phyloP scores from a whole-genome alignment of 2,888 invertebrate genomes.

The Parasteatoda lunata region DNA sequence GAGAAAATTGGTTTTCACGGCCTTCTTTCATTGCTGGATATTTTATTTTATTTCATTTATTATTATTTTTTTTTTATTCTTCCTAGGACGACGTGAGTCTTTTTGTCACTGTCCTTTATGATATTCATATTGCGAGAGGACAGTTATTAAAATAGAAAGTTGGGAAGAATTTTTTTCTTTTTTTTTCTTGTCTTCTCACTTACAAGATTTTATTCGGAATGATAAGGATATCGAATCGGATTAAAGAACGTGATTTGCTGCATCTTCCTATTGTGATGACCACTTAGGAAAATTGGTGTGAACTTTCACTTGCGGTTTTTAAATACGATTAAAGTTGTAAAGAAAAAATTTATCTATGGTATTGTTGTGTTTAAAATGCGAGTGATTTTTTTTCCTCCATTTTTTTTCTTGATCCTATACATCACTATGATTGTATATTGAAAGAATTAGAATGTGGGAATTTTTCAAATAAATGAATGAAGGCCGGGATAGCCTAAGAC shows the following conservation, averaged over 20 bases:
- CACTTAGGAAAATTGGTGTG: slow-evolving; percentile 23
- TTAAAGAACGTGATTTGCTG: slow-evolving; percentile 32
- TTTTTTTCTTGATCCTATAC: too few species aligned
- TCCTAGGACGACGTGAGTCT: background rate
- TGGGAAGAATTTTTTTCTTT: background rate
- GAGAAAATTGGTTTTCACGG: slow-evolving; percentile 67
- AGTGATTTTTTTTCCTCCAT: too few species aligned
- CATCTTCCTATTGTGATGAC: slow-evolving; percentile 48
- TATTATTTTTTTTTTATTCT: slow-evolving; percentile 21
- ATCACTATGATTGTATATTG: too few species aligned
- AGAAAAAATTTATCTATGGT: too few species aligned
- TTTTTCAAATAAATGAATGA: too few species aligned
- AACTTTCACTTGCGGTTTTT: slow-evolving; percentile 56
- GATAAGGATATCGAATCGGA: slow-evolving; percentile 39
- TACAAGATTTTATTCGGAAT: slow-evolving; percentile 23
- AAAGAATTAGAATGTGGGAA: too few species aligned
- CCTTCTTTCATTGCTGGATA: slow-evolving; percentile 5
- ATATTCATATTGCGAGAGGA: slow-evolving; percentile 16
- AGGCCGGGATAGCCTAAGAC: too few species aligned
- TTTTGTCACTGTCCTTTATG: slow-evolving; percentile 22
- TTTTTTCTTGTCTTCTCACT: background rate
- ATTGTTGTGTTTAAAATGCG: too few species aligned
- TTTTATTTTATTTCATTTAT: background rate
- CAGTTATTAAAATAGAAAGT: background rate
- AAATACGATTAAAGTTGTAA: background rate